phyloP scores from a whole-genome alignment of 1,140 invertebrate species.

The Caenorhabditis remanei region DNA sequence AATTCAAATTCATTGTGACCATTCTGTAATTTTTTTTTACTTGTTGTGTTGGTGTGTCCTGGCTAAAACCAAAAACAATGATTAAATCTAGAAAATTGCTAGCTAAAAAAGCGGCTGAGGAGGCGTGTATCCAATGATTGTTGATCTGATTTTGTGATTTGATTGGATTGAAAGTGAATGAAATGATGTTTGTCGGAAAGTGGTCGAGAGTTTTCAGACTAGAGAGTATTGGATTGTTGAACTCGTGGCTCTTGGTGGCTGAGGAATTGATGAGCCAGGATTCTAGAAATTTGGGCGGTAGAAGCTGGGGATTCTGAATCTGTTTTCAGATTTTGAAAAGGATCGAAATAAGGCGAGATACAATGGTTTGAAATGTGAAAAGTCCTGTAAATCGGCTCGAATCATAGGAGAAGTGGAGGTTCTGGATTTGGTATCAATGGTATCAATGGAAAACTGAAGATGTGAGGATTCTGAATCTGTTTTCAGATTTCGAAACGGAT shows the following conservation, averaged over 20 bases:
- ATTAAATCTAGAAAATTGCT: background rate
- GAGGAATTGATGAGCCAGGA: background rate
- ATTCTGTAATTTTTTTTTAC: constrained; percentile 2
- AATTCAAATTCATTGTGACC: background rate
- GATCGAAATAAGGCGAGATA: too few species aligned
- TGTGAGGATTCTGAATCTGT: too few species aligned
- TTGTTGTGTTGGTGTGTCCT: background rate
- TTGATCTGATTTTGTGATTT: constrained; percentile 15
- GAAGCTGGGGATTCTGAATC: too few species aligned
- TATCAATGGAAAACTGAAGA: too few species aligned
- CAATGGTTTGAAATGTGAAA: too few species aligned
- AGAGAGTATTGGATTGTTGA: background rate
- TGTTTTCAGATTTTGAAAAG: too few species aligned
- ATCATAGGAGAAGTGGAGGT: too few species aligned
- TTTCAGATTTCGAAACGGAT: too few species aligned
- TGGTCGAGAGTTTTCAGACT: background rate
- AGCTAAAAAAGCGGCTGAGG: background rate
- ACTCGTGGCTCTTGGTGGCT: too few species aligned
- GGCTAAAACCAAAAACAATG: background rate
- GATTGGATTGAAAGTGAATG: background rate
- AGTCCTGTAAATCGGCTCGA: too few species aligned
- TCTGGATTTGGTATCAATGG: too few species aligned
- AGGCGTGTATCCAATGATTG: background rate
- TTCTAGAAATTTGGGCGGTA: background rate
- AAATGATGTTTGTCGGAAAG: constrained; percentile 15